A percentile compares a stretch with the other conserved stretches of the same genome.
phyloP scores from a whole-genome alignment of 2,888 invertebrate genomes.

The Amphipoea oculea region DNA sequence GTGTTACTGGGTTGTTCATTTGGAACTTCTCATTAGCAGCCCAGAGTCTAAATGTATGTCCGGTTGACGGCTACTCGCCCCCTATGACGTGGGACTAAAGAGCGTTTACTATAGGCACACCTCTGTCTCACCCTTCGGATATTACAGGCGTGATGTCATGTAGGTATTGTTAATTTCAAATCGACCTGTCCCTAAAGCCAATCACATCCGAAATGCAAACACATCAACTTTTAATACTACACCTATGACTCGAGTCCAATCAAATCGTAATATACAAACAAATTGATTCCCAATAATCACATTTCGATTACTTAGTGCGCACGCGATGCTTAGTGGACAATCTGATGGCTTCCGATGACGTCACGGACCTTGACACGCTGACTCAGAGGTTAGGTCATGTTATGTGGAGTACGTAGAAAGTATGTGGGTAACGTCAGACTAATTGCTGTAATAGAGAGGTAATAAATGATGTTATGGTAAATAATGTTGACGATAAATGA shows the following conservation, averaged over 20 bases:
- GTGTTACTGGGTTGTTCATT: not conserved
- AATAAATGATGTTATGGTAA: not conserved
- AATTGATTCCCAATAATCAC: slow-evolving; percentile 62
- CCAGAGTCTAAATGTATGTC: not conserved
- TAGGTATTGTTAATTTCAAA: not conserved
- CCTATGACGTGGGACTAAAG: not conserved
- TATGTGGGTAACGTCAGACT: slow-evolving; percentile 14
- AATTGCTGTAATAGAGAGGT: slow-evolving; percentile 4
- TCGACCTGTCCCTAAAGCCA: not conserved
- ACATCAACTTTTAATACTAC: slow-evolving; percentile 35
- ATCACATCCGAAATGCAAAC: slow-evolving; percentile 19
- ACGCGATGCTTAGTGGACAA: slow-evolving; percentile 52
- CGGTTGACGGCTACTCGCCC: too few relatives aligned
- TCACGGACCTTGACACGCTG: slow-evolving; percentile 61
- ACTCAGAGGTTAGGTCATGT: slow-evolving; percentile 60
- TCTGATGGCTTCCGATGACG: slow-evolving; percentile 53
- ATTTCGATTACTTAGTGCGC: slow-evolving; percentile 63
- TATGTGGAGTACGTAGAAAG: slow-evolving; percentile 48
- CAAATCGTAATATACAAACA: slow-evolving; percentile 56
- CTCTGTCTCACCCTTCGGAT: not conserved
- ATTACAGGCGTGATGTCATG: not conserved
- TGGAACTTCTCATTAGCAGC: not conserved
- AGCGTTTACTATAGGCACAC: not conserved
- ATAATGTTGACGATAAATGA: not conserved
- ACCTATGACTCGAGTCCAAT: slow-evolving; percentile 54